phyloP scores from a whole-genome alignment of 2,113 vertebrate genomes.

The Ahaetulla prasina region DNA sequence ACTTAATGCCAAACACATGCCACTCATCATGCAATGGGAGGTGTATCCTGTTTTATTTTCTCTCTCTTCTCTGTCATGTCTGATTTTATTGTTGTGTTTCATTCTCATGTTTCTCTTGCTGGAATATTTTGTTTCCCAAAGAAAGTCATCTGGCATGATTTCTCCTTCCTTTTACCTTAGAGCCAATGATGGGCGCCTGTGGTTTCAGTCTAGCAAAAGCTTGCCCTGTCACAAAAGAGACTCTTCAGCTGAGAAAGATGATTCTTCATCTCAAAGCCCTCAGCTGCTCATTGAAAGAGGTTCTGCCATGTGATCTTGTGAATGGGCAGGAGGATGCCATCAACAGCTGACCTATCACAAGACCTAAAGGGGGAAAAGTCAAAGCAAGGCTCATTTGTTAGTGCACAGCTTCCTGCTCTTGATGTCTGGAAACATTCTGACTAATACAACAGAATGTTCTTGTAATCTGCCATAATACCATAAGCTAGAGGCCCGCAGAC shows the following conservation, averaged over 20 bases:
- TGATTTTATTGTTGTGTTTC: conserved; percentile 28
- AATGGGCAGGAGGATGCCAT: conserved; percentile 80
- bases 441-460: conserved; percentile 89
- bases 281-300: conserved; percentile 75
- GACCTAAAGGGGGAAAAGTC: conserved; percentile 69
- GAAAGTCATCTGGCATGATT: conserved; percentile 67
- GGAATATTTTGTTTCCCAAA: conserved; percentile 34
- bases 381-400: conserved; percentile 62
- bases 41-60: conserved; percentile 8
- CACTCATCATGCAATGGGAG: background rate
- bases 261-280: conserved; percentile 64
- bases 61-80: conserved; percentile 1
- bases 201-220: conserved; percentile 45
- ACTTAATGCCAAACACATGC: background rate
- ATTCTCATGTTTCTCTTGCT: background rate
- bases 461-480: conserved; percentile 94
- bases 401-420: conserved; percentile 61
- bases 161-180: conserved; percentile 68
- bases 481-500: conserved; percentile 91
- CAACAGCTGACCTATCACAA: conserved; percentile 90
- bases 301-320: conserved; percentile 77
- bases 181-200: conserved; percentile 43
- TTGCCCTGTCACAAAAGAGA: conserved; percentile 49
- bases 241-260: conserved; percentile 57
- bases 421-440: conserved; percentile 83